These are phyloP conservation scores for Oikopleura dioica DNA, from an alignment of 23 tunicate species.

Conservation along the genomic window DNA sequence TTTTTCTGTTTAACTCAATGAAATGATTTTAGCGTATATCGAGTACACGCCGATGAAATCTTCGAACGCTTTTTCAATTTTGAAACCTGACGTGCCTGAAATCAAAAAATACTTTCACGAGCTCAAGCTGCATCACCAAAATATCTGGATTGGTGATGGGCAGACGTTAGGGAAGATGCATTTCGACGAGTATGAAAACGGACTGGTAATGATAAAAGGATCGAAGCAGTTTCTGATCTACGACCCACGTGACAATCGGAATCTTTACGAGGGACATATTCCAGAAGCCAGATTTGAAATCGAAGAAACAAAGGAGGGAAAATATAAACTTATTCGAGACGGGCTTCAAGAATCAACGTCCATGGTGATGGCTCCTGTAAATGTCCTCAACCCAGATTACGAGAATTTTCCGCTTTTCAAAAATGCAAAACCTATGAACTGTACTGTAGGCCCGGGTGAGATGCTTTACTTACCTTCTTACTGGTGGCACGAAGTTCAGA, in stretches of 20 bases:
- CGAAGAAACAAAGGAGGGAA: not conserved
- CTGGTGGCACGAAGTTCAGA: constrained; percentile 13
- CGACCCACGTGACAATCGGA: not conserved
- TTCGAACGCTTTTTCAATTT: not conserved
- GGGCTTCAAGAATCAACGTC: not conserved
- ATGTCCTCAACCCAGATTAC: not conserved
- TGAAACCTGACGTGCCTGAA: not conserved
- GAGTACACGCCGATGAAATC: constrained; percentile 10
- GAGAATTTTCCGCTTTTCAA: constrained; percentile 30
- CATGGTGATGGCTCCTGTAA: not conserved
- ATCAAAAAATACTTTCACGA: not conserved
- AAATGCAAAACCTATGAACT: constrained; percentile 19
- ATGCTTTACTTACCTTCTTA: not conserved
- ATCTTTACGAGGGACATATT: not conserved
- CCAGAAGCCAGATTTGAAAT: not conserved
- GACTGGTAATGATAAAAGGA: not conserved
- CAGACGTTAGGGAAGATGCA: constrained; percentile 11
- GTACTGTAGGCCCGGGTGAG: not conserved
- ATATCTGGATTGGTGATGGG: constrained; percentile 10
- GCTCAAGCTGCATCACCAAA: not conserved
- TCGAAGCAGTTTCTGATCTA: not conserved
- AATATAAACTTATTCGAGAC: not conserved
- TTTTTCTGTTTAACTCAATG: no score
- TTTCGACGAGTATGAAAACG: constrained; percentile 4
- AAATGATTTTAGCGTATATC: constrained; percentile 9